Conservation (phyloP, 2,888 invertebrate species). For the Sarcophaga variegata region DNA sequence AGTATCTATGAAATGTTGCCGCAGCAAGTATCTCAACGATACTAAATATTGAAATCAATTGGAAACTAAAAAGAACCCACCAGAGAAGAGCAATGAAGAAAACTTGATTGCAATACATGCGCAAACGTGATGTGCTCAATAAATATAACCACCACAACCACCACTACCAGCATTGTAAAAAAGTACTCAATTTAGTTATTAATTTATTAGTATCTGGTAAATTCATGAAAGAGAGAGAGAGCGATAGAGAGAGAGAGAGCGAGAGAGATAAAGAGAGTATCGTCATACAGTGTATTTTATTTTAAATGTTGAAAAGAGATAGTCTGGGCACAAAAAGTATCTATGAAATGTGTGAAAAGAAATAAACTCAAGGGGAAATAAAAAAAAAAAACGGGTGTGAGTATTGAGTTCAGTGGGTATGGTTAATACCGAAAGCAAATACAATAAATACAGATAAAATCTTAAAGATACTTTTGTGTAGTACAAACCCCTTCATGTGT, state of each 20-base stretch:
- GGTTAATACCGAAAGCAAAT: not conserved
- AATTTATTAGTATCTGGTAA: too few species aligned
- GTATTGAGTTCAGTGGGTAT: not conserved
- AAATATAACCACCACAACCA: not conserved
- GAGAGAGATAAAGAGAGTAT: too few species aligned
- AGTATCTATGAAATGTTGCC: conserved; percentile 60
- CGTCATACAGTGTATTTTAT: too few species aligned
- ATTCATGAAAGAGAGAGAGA: not conserved
- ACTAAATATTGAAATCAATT: conserved; percentile 50
- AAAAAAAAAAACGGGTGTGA: not conserved
- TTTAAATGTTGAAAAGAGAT: too few species aligned
- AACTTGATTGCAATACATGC: not conserved
- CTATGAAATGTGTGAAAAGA: conserved; percentile 27
- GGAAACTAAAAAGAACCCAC: conserved; percentile 56
- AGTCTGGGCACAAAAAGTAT: conserved; percentile 14
- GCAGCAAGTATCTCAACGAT: conserved; percentile 67
- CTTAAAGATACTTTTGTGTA: conserved; percentile 49
- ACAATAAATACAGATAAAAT: conserved; percentile 49
- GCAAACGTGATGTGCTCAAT: not conserved
- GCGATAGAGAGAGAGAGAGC: not conserved
- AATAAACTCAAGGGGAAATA: not conserved
- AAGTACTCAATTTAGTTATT: not conserved
- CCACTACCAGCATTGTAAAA: not conserved
- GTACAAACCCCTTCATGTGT: conserved; percentile 45
- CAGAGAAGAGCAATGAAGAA: conserved; percentile 1